A percentile compares a stretch with the other conserved stretches of the same genome.
phyloP scores from a whole-genome alignment of 1,140 invertebrate genomes.

The Macrosteles quadrilineatus region DNA sequence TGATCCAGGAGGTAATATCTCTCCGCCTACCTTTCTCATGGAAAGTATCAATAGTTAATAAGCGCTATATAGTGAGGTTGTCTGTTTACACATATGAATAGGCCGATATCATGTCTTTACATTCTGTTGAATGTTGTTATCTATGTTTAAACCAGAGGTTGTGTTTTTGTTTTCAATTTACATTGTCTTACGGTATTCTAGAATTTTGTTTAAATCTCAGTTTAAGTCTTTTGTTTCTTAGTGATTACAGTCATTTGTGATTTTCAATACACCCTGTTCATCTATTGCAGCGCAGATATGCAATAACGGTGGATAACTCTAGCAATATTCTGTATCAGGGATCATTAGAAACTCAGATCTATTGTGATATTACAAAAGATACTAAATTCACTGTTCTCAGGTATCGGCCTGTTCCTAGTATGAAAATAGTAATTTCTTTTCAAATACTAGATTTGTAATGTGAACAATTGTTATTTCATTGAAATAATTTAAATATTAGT shows the following conservation, averaged over 20 bases:
- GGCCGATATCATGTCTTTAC: conserved; percentile 1
- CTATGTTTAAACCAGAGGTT: no score
- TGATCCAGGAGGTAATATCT: conserved; percentile 20
- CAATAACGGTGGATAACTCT: conserved; percentile 19
- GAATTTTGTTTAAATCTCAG: background rate
- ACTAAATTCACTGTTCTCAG: background rate
- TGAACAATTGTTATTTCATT: conserved; percentile 28
- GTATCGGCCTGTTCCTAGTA: background rate
- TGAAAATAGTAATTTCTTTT: conserved; percentile 12
- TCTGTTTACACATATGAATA: conserved; percentile 33
- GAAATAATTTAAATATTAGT: conserved; percentile 24
- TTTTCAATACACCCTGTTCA: conserved; percentile 19
- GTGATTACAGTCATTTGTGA: background rate
- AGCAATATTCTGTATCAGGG: conserved; percentile 19
- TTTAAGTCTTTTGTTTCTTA: background rate
- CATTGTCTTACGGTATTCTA: background rate
- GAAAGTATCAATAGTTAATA: conserved; percentile 34
- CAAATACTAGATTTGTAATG: conserved; percentile 28
- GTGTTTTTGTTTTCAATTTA: background rate
- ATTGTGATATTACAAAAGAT: conserved; percentile 7
- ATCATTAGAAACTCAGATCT: conserved; percentile 10
- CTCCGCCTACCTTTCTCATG: conserved; percentile 44
- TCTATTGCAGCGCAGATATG: conserved; percentile 21
- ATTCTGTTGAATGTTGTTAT: no score
- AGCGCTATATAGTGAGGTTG: conserved; percentile 30